These are phyloP conservation scores for Saxidomus purpurata DNA, from an alignment of 1,140 invertebrate genomes.

Conservation along the genomic window DNA sequence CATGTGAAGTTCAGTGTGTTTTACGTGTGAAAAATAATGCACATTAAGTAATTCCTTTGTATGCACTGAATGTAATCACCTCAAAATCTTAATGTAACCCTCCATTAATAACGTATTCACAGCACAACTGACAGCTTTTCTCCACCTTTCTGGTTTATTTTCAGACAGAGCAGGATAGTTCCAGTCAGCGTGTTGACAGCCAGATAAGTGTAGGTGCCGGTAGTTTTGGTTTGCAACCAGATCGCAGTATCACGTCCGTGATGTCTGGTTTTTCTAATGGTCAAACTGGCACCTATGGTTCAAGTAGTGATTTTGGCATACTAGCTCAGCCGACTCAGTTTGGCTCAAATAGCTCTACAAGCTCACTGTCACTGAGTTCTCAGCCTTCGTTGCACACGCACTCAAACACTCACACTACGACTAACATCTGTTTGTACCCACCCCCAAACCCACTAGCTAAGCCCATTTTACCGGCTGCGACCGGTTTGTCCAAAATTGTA, in stretches of 20 bases:
- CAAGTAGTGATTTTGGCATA: neutral
- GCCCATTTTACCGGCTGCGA: slow-evolving; percentile 40
- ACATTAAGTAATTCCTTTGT: no score
- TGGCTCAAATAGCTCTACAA: slow-evolving; percentile 19
- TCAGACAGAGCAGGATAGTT: slow-evolving; percentile 53
- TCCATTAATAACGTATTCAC: neutral
- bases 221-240: neutral
- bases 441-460: slow-evolving; percentile 68
- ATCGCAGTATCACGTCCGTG: slow-evolving; percentile 14
- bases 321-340: neutral
- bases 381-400: slow-evolving; percentile 53
- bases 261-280: slow-evolving; percentile 33
- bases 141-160: slow-evolving; percentile 56
- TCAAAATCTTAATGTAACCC: neutral
- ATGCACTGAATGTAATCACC: neutral
- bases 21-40: no score
- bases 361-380: slow-evolving; percentile 5
- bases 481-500: slow-evolving; percentile 48
- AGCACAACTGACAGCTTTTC: slow-evolving; percentile 10
- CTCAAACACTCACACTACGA: slow-evolving; percentile 50
- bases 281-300: neutral
- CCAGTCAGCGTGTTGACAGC: slow-evolving; percentile 35
- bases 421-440: slow-evolving; percentile 64
- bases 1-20: no score
- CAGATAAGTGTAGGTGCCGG: slow-evolving; percentile 20